These are phyloP conservation scores for Lasioglossum malachurum DNA, from an alignment of 2,888 invertebrate species.

Conservation along the genomic window DNA sequence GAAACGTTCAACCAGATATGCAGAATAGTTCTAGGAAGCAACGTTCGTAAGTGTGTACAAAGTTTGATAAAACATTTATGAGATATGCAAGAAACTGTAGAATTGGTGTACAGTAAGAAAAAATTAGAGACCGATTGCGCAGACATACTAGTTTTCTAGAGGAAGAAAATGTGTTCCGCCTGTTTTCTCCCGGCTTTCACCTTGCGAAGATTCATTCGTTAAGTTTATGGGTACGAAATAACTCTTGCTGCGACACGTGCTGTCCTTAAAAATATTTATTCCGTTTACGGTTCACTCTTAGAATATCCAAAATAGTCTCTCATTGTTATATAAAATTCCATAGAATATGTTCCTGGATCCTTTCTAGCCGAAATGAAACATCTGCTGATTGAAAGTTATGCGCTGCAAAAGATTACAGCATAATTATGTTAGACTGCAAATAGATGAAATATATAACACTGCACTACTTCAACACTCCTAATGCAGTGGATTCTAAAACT, in stretches of 20 bases:
- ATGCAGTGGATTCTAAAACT: not conserved
- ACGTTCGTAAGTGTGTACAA: not conserved
- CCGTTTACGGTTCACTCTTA: not conserved
- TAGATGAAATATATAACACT: not conserved
- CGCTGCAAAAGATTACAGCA: not conserved
- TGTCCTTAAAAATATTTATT: not conserved
- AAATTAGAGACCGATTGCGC: not conserved
- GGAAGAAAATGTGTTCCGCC: slow-evolving; percentile 11
- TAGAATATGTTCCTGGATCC: not conserved
- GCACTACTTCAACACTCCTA: not conserved
- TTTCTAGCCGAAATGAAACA: not conserved
- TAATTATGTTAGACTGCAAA: not conserved
- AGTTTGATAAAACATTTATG: not conserved
- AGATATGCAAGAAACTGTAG: not conserved
- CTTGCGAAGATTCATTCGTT: slow-evolving; percentile 14
- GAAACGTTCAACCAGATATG: not conserved
- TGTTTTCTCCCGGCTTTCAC: slow-evolving; percentile 20
- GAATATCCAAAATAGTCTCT: not conserved
- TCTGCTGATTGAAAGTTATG: not conserved
- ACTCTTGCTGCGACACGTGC: not conserved
- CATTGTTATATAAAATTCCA: not conserved
- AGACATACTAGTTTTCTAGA: slow-evolving; percentile 11
- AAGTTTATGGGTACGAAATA: slow-evolving; percentile 4
- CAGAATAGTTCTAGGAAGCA: not conserved
- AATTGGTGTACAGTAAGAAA: not conserved